These are phyloP conservation scores for Arothron firmamentum DNA, from an alignment of 2,113 vertebrate species.

Conservation along the genomic window DNA sequence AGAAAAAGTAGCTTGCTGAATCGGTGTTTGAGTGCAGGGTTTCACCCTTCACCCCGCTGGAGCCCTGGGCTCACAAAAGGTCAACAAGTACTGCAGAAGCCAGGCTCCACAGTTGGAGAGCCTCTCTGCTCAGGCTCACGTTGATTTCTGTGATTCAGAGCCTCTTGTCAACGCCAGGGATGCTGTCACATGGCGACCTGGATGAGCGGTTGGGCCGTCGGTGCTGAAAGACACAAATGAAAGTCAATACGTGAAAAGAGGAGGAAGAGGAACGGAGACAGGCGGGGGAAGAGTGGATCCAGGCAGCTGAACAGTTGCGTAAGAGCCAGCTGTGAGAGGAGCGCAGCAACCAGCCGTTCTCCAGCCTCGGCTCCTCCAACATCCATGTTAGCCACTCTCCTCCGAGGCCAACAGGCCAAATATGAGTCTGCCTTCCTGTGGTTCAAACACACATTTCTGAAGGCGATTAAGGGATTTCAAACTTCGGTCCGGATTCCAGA, in stretches of 20 bases:
- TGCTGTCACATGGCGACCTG: slow-evolving; percentile 23
- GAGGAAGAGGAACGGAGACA: slow-evolving; percentile 12
- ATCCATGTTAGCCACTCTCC: slow-evolving; percentile 2
- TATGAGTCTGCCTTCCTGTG: slow-evolving; percentile 1
- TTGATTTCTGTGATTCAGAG: slow-evolving; percentile 49
- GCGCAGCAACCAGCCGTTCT: slow-evolving; percentile 37
- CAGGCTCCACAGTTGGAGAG: slow-evolving; percentile 14
- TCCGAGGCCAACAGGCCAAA: slow-evolving; percentile 16
- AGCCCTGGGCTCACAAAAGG: neutral
- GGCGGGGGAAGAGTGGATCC: neutral
- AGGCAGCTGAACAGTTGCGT: slow-evolving; percentile 44
- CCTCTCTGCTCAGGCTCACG: slow-evolving; percentile 34
- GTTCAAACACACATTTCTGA: neutral
- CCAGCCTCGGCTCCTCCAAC: slow-evolving; percentile 21
- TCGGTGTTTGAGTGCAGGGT: neutral
- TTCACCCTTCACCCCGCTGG: neutral
- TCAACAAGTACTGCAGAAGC: neutral
- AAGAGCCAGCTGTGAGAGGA: slow-evolving; percentile 52
- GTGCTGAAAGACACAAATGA: slow-evolving; percentile 12
- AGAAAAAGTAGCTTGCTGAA: neutral
- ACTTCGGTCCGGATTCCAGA: slow-evolving; percentile 16
- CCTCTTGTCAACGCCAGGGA: slow-evolving; percentile 37
- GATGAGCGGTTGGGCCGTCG: slow-evolving; percentile 1
- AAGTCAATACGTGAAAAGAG: slow-evolving; percentile 27
- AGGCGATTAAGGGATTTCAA: neutral